phyloP scores from a whole-genome alignment of 2,888 invertebrate species.

The Lissonota sp. region DNA sequence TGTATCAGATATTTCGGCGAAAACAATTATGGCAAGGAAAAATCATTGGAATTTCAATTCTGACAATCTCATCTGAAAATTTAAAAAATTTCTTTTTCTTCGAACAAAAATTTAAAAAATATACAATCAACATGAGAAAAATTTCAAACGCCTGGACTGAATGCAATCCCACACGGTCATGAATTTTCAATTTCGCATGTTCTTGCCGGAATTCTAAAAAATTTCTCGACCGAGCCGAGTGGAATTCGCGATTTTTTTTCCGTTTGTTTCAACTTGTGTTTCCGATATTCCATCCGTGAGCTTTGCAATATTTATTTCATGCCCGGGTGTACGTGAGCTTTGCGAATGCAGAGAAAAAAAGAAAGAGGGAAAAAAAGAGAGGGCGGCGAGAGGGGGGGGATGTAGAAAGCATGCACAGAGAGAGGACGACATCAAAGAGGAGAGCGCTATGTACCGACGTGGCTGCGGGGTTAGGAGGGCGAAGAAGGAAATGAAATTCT shows the following conservation, averaged over 20 bases:
- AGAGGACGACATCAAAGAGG: constrained; percentile 52
- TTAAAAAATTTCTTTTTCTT: background rate
- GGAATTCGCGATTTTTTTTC: background rate
- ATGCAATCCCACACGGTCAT: too few species aligned
- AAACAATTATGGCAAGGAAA: too few species aligned
- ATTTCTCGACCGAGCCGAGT: too few species aligned
- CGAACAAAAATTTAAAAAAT: background rate
- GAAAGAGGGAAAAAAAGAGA: background rate
- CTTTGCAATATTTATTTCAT: background rate
- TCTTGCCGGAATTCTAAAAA: too few species aligned
- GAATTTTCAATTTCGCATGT: too few species aligned
- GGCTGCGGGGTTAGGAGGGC: background rate
- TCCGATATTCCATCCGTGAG: too few species aligned
- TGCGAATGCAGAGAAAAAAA: background rate
- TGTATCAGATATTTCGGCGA: too few species aligned
- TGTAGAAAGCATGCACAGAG: background rate
- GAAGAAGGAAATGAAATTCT: constrained; percentile 40
- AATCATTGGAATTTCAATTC: too few species aligned
- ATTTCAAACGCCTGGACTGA: too few species aligned
- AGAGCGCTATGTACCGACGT: constrained; percentile 46
- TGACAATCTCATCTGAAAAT: too few species aligned
- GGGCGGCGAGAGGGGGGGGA: background rate
- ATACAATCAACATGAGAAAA: background rate
- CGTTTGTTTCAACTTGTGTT: background rate
- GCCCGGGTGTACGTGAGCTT: constrained; percentile 3